Base-by-base conservation (phyloP, 2,113 vertebrate genomes). In the Dinomys branickii region DNA sequence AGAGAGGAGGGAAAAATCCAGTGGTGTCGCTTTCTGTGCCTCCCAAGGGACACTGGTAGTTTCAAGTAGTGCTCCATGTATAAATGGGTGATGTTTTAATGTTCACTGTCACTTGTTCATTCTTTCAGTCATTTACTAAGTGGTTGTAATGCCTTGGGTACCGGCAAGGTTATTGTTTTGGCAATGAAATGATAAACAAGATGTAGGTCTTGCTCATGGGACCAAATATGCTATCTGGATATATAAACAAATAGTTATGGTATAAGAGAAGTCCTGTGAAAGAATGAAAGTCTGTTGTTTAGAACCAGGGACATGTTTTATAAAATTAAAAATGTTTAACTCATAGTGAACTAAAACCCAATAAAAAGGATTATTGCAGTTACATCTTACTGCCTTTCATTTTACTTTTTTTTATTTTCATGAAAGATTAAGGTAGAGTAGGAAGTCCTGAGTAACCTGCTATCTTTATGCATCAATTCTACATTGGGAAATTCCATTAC, bases 251-350 rank as follows among this genome's bases (percentile, higher is more conserved):
- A 56, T 85, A 75, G 58, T 77, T 86, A 50, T 59, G 35, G 73
- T 54, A 71, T 35, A 75, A 94, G 58, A 95, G 52, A 94, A 91
- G 69, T 67, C 35, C 26, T 19, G 44, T 47, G 83, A 85, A 91
- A 83, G 58, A 78, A 56, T 77, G 41, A 88, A 94, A 89, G 26
- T n/a, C 16, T n/a, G 50, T 77, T 94, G 56, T 88, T 95, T 89
- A 75, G 59, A 93, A 69, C 26, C 56, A 87, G 87, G 67, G 28
- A 50, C 24, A 80, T 30, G 50, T 83, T 81, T 85, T 91, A 58
- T 73, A 77, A 65, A 82, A 59, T 85, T 93, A 30, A 84, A 78
- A 86, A 82, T 94, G 44, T 2, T 38, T 87, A 84, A 90, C 59
- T 30, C 38, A 63, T n/a, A 41, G 85, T n/a, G 63, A 71, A 35